Evolutionary conservation across 2,113 vertebrate species (phyloP).

Genomic region (Gnathonemus longibarbis): DNA sequence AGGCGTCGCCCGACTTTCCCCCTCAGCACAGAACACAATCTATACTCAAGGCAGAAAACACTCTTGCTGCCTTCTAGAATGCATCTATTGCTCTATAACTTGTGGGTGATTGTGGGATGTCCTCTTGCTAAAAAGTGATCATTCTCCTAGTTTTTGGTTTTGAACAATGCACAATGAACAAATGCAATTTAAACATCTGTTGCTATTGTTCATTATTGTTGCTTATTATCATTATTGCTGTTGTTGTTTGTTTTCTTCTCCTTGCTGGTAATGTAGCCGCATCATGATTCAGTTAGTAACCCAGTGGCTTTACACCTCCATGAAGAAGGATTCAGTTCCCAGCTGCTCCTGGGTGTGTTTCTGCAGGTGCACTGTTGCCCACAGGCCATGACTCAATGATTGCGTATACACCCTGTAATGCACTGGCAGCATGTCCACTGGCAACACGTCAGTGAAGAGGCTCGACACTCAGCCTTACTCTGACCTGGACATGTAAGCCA

Average conservation of each 20-base stretch:
- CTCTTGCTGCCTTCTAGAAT: background rate
- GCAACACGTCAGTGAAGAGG: background rate
- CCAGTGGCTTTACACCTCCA: background rate
- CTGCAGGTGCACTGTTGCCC: background rate
- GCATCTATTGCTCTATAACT: background rate
- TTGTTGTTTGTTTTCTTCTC: background rate
- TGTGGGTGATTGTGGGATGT: background rate
- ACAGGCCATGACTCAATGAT: background rate
- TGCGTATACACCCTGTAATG: background rate
- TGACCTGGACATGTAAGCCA: background rate
- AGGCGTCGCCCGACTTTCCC: background rate
- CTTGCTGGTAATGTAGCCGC: background rate
- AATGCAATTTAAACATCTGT: background rate
- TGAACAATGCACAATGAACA: background rate
- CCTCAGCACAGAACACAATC: background rate
- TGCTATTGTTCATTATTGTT: background rate
- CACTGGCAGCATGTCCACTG: background rate
- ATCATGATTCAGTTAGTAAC: background rate
- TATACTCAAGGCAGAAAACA: background rate
- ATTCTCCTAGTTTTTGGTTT: background rate
- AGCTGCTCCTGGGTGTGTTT: background rate
- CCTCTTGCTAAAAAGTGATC: background rate
- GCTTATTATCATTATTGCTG: background rate
- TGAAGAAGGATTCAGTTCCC: background rate
- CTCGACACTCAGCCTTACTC: background rate